Evolutionary conservation across 2,113 vertebrate genomes (phyloP).

Genomic region (Xenopus laevis): DNA sequence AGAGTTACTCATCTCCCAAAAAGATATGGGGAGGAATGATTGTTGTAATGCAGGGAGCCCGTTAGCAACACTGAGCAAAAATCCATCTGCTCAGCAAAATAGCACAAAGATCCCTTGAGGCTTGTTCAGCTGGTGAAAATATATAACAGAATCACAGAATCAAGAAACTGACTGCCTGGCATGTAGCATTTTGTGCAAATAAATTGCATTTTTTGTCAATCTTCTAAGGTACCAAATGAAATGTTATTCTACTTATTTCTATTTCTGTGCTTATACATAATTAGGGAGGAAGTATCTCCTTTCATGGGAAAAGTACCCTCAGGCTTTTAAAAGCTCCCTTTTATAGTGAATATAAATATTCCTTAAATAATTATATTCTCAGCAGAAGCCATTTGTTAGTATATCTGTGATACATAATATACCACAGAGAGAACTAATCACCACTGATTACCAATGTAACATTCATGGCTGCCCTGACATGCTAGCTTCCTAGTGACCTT

Average conservation of each 20-base stretch:
- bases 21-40: neutral
- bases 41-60: constrained; percentile 7
- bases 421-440: constrained; percentile 38
- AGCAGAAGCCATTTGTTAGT: constrained; percentile 11
- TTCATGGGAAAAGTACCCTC: constrained; percentile 32
- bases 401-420: constrained; percentile 33
- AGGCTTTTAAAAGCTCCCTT: neutral
- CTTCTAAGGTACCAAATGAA: neutral
- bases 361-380: neutral
- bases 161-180: constrained; percentile 50
- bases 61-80: constrained; percentile 41
- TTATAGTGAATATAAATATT: neutral
- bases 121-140: constrained; percentile 60
- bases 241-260: neutral
- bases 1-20: constrained; percentile 11
- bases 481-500: constrained; percentile 51
- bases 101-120: constrained; percentile 59
- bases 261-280: neutral
- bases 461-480: constrained; percentile 22
- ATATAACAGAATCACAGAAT: constrained; percentile 51
- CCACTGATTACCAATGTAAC: constrained; percentile 42
- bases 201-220: constrained; percentile 40
- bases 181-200: constrained; percentile 59
- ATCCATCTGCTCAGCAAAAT: constrained; percentile 64
- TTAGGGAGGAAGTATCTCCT: neutral